Conservation (phyloP, 35 echinoderm and acorn worm species). For the Heliocidaris erythrogramma region DNA sequence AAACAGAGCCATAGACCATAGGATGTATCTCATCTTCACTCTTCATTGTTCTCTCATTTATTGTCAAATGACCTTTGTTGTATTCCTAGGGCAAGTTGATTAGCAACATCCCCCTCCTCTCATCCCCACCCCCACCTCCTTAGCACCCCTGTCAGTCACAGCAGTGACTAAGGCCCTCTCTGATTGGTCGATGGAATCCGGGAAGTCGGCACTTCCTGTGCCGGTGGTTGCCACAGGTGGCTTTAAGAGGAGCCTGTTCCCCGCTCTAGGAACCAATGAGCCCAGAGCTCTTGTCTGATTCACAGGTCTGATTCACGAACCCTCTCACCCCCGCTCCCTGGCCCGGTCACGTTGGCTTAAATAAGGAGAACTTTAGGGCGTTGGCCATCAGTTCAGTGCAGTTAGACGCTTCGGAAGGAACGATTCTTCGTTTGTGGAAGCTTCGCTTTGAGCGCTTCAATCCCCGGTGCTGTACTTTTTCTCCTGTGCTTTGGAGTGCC, state of each 20-base stretch:
- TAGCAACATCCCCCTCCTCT: slow-evolving; percentile 24
- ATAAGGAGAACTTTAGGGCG: slow-evolving; percentile 32
- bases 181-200: slow-evolving; percentile 28
- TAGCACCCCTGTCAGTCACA: neutral
- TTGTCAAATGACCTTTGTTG: neutral
- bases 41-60: neutral
- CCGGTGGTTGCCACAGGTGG: slow-evolving; percentile 25
- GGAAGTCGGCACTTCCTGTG: slow-evolving; percentile 38
- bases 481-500: too few species aligned
- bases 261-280: neutral
- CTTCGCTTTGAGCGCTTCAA: neutral
- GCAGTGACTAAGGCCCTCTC: slow-evolving; percentile 20
- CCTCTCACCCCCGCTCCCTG: neutral
- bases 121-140: neutral
- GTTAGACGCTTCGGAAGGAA: neutral
- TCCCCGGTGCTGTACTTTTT: neutral
- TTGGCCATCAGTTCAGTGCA: slow-evolving; percentile 18
- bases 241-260: slow-evolving; percentile 33
- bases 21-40: neutral
- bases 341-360: neutral
- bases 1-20: neutral
- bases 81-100: neutral
- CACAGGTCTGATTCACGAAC: neutral
- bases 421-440: neutral
- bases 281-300: slow-evolving; percentile 2